These are phyloP conservation scores for Eremobia ochroleuca DNA, from an alignment of 2,888 invertebrate species.

Conservation along the genomic window DNA sequence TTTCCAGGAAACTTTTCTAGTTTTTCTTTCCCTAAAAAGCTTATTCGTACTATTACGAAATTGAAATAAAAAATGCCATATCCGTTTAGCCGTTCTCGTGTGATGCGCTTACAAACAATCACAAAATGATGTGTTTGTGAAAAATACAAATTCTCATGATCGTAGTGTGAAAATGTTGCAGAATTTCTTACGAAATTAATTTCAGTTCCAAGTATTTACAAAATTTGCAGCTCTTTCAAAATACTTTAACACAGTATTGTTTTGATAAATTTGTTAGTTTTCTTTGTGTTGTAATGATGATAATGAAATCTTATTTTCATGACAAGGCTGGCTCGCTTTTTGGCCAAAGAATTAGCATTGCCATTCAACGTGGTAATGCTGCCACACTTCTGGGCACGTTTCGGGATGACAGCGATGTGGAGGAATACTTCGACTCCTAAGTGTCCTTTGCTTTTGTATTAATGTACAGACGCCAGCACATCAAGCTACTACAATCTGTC, in stretches of 20 bases:
- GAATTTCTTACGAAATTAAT: background rate
- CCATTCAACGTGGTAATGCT: background rate
- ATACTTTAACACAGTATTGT: background rate
- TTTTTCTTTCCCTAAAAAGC: background rate
- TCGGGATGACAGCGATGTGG: background rate
- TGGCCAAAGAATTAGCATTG: background rate
- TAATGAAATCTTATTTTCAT: too few relatives aligned
- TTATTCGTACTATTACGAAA: too few relatives aligned
- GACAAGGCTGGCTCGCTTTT: background rate
- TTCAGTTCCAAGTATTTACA: background rate
- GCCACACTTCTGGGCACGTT: background rate
- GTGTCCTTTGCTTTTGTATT: background rate
- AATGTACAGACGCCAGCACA: too few relatives aligned
- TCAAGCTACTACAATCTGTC: too few relatives aligned
- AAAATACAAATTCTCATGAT: slow-evolving; percentile 15
- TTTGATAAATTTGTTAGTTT: background rate
- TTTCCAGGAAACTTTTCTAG: background rate
- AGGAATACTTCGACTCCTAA: background rate
- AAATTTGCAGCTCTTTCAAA: background rate
- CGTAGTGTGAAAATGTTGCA: slow-evolving; percentile 1
- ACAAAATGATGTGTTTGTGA: background rate
- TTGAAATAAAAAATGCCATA: background rate
- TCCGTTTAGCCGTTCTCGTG: background rate
- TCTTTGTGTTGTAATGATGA: background rate
- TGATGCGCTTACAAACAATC: background rate